Evolutionary conservation across 2,888 invertebrate species (phyloP), one percentile per base, ranked within the genome.

Genomic region (Epiblema foenella): DNA sequence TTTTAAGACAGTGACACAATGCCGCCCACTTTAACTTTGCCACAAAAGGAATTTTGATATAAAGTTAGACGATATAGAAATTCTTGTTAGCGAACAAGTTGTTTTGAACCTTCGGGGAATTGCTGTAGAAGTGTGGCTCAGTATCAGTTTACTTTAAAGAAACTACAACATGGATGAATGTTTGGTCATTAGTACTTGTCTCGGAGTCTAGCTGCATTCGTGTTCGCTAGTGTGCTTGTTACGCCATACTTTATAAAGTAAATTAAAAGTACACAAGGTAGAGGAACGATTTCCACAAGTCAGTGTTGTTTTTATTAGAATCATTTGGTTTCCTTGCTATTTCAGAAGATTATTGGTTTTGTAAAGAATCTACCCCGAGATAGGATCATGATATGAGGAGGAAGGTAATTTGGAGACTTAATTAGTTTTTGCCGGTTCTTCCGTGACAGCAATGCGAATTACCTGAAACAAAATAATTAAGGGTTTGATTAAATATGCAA

Each of bases 1-100:
- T 89, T 88, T 81, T 77, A 77, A 84, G 80, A 83, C 81, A 82
- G 81, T 82, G 85, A 78, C 81, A 87, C 83, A 86, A 85, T 84
- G 81, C 77, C 75, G 74, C 83, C 83, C 82, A 85, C 83, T 87
- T 84, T 77, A 83, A 83, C 81, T 83, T 83, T 76, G 75, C 74
- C 75, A 71, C 72, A 72, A 70, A 73, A 76, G 77, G 78, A 80
- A 79, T 84, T 85, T 84, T 82, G 82, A 82, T 85, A 81, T 78
- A 75, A 77, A 84, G 78, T 81, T 81, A 73, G 72, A 75, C 46
- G 49, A 33, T 67, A 71, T 71, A 60, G 60, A 24, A 56, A 62
- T 67, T 62, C 67, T 70, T 70, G 60, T 66, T 67, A 62, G 56
- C n/a, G 56, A 49, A 46, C 17, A 60, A 60, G 54, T 37, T 64